Evolutionary conservation across 2,888 invertebrate species (phyloP), one percentile per base, ranked within the genome.

Genomic region (Callinectes sapidus): DNA sequence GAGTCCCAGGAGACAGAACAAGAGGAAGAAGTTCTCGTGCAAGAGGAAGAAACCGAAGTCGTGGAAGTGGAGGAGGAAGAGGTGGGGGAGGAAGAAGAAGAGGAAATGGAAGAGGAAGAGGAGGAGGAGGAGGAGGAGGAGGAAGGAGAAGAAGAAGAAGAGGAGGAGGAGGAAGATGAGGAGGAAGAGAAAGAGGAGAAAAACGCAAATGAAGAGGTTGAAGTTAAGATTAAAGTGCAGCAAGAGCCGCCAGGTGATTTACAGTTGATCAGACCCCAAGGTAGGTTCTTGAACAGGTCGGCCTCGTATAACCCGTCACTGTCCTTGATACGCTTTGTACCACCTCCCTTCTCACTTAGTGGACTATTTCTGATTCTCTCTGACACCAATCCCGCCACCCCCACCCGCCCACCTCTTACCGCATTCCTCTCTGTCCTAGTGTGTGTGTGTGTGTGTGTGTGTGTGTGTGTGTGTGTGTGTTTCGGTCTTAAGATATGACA

Each of bases 241-340:
- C 71, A 89, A 39, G 42, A 85, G 8, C 87, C 23, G 8, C 23
- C 89, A 77, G 28, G 39, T 28, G 23, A 39, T 6, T 32, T 94
- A 23, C 94, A 88, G 32, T 92, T 85, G 87, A 89, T 94, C 39
- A 92, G 91, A 54, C 91, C 89, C 71, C 92, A 92, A 92, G 94
- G 94, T 94, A 89, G 8, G 87, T 81, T 6, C 42, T 91, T 3
- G 16, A 32, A 32, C 55, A 1, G 66, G 14, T 32, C n/a, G 42
- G 89, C 39, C 2, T 66, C 42, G 23, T 18, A 77, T 89, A 16
- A 85, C 35, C 54, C 71, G 39, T 39, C 23, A 32, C 35, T 39
- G 39, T 5, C 8, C 2, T 71, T n/a, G 2, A 23, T 71, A 13
- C n/a, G 5, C 28, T 28, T 10, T 55, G 39, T 39, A 39, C 39